Base-by-base conservation (phyloP, 2,113 vertebrate genomes). In the Peucedramus taeniatus region DNA sequence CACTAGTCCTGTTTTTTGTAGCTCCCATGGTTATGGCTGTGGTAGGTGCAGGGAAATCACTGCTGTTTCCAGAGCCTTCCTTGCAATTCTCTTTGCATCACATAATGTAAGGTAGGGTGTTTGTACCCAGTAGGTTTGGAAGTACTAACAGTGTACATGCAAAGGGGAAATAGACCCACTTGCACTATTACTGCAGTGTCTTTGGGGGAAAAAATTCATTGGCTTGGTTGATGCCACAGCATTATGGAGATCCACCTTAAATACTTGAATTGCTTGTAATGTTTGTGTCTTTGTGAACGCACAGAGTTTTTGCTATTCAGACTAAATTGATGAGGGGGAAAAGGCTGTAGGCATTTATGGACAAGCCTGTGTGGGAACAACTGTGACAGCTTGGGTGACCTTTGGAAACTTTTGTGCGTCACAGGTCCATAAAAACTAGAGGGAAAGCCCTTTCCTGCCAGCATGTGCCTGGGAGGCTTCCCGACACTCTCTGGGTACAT, bases 21-120 rank as follows among this genome's bases (percentile, higher is more conserved):
- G 39, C 57, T 76, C 17, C 6, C 3, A 0, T 2, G 2, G 60
- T 83, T 51, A 42, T 2, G 1, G 35, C 30, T 63, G 11, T 50
- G 57, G 22, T 59, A 68, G 47, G 17, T 68, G 23, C 6, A 50
- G n/a, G 49, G 57, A 69, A 66, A 15, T 15, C 22, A 9, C 39
- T 63, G 39, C 15, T 74, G 7, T 23, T 76, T 66, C 10, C 33
- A 75, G 60, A 77, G 7, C 28, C 33, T 84, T 74, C 42, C 60
- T 61, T 87, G 18, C 37, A 74, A 3, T 74, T 83, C 22, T 22
- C 13, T 74, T 71, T 57, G 26, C 44, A 40, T 63, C 6, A 1
- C 18, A 3, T 70, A 35, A 28, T 2, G 68, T 66, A n/a, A 82
- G 23, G 37, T n/a, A 40, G 26, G 14, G 31, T 13, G 26, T 3